These are phyloP conservation scores for Oncorhynchus tshawytscha DNA, from an alignment of 2,113 vertebrate genomes.

Conservation along the genomic window DNA sequence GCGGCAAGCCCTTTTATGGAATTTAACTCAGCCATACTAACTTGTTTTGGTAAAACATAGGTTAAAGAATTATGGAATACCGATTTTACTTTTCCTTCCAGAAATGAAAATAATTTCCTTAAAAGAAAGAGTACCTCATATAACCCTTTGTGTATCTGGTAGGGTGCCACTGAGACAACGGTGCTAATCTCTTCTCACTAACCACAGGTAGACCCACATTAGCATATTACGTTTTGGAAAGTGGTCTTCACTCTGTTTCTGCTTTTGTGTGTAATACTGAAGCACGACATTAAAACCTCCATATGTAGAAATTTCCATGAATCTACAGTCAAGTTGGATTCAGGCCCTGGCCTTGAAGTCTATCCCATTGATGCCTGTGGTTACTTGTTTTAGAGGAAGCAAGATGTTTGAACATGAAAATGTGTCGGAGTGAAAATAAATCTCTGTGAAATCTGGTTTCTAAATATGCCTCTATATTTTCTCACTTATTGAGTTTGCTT, in stretches of 20 bases:
- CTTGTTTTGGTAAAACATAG: too few species aligned
- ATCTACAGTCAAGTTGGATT: conserved; percentile 1
- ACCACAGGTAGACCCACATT: too few species aligned
- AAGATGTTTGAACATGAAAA: conserved; percentile 27
- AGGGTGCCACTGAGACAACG: too few species aligned
- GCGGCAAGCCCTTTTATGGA: too few species aligned
- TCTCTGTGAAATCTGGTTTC: conserved; percentile 20
- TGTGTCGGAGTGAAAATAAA: conserved; percentile 17
- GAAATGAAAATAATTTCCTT: too few species aligned
- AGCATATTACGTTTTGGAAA: neutral
- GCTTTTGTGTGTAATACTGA: neutral
- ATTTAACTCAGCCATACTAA: too few species aligned
- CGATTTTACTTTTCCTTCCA: too few species aligned
- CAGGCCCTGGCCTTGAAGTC: neutral
- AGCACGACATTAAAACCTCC: neutral
- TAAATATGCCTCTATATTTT: neutral
- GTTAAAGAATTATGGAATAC: too few species aligned
- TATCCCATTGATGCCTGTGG: conserved; percentile 13
- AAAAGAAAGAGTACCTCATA: too few species aligned
- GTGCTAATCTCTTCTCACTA: too few species aligned
- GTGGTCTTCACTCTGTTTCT: neutral
- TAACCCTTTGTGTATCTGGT: too few species aligned
- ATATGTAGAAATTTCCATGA: conserved; percentile 2
- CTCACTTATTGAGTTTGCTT: neutral
- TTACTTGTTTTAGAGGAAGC: conserved; percentile 41